phyloP scores from a whole-genome alignment of 2,888 invertebrate genomes.

The Eurytoma californica region DNA sequence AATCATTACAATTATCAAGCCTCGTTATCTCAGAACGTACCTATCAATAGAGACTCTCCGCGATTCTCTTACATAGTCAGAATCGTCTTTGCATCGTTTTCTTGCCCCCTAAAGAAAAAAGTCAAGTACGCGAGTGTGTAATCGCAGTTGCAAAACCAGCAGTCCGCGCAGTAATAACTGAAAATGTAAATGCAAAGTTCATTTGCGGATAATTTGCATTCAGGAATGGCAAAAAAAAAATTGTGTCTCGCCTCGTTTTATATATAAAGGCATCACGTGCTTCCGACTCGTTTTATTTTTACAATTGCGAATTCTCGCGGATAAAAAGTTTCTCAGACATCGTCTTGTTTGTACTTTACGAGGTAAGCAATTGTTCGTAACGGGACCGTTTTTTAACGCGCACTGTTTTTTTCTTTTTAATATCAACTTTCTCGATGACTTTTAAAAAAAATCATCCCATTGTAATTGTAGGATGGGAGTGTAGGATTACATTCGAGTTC shows the following conservation, averaged over 20 bases:
- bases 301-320: background rate
- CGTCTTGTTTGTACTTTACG: background rate
- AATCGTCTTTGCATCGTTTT: no score
- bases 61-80: no score
- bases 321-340: background rate
- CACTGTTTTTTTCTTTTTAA: no score
- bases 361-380: no score
- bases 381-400: no score
- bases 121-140: background rate
- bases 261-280: background rate
- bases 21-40: no score
- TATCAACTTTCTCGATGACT: no score
- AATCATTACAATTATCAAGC: no score
- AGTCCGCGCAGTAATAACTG: background rate
- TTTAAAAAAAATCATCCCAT: no score
- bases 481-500: no score
- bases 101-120: background rate
- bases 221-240: slow-evolving; percentile 15
- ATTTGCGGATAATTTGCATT: slow-evolving; percentile 12
- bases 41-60: no score
- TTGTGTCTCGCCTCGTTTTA: slow-evolving; percentile 5
- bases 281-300: slow-evolving; percentile 7
- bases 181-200: slow-evolving; percentile 11
- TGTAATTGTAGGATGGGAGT: no score
- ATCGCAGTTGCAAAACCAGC: slow-evolving; percentile 21